These are phyloP conservation scores for Coecobrya sp. DNA, from an alignment of 2,888 invertebrate genomes.

Conservation along the genomic window DNA sequence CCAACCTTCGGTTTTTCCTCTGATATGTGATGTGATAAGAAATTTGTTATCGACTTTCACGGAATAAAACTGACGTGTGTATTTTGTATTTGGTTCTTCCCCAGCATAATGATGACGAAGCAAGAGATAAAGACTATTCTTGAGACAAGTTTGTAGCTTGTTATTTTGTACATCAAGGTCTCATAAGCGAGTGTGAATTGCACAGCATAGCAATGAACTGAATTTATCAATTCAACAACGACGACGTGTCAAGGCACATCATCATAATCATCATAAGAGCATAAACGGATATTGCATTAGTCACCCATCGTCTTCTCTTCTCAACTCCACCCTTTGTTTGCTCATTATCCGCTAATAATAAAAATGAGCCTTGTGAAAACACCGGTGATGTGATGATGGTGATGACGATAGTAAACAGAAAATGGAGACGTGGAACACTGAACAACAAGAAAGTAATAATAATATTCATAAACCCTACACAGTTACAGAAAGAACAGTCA, in stretches of 20 bases:
- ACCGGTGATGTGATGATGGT: constrained; percentile 54
- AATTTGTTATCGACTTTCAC: constrained; percentile 25
- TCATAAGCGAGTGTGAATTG: no score
- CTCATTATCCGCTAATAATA: constrained; percentile 80
- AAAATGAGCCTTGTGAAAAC: constrained; percentile 75
- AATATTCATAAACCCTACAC: constrained; percentile 3
- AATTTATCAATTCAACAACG: constrained; percentile 38
- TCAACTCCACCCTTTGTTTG: constrained; percentile 78
- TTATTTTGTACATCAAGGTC: neutral
- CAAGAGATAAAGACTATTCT: neutral
- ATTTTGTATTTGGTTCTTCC: neutral
- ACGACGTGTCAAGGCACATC: constrained; percentile 35
- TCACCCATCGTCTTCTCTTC: constrained; percentile 59
- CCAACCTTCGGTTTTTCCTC: constrained; percentile 58
- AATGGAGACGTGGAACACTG: neutral
- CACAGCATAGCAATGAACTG: neutral
- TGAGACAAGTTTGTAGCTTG: constrained; percentile 10
- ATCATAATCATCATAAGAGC: neutral
- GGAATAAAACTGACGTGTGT: constrained; percentile 13
- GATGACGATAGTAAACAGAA: constrained; percentile 51
- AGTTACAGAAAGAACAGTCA: neutral
- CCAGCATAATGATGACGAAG: neutral
- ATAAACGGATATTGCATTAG: constrained; percentile 55
- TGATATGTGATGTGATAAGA: constrained; percentile 41
- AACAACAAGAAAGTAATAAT: neutral